Percentiles rank a stretch among this genome's conserved stretches.
Evolutionary conservation across 2,797 vertebrate species (phyloP).

Genomic region (Malacoraja senta): DNA sequence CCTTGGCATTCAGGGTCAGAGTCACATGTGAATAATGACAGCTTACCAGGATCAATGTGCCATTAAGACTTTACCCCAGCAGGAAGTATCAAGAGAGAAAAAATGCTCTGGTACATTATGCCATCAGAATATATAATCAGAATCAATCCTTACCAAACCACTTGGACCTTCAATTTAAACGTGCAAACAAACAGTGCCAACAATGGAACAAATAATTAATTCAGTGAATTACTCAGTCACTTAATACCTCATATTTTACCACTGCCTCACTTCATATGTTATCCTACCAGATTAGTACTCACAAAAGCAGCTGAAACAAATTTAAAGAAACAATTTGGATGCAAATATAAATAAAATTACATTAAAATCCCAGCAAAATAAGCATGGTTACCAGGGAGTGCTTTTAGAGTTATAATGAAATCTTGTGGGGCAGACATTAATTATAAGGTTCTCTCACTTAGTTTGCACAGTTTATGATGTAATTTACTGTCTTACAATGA

Average conservation of each 20-base stretch:
- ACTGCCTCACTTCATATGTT: neutral
- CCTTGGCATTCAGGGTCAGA: neutral
- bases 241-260: neutral
- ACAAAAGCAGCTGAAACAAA: neutral
- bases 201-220: neutral
- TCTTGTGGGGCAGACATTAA: neutral
- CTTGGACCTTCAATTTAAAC: neutral
- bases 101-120: neutral
- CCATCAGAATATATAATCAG: neutral
- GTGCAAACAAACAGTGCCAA: neutral
- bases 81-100: neutral
- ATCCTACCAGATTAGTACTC: neutral
- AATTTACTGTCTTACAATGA: neutral
- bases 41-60: neutral
- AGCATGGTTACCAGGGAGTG: neutral
- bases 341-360: neutral
- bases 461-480: neutral
- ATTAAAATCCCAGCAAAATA: neutral
- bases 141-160: neutral
- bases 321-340: neutral
- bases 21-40: neutral
- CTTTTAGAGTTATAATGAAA: neutral
- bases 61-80: neutral
- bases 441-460: neutral
- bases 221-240: neutral